Evolutionary conservation across 2,888 invertebrate species (phyloP).

Genomic region (Thysanoteuthis rhombus): DNA sequence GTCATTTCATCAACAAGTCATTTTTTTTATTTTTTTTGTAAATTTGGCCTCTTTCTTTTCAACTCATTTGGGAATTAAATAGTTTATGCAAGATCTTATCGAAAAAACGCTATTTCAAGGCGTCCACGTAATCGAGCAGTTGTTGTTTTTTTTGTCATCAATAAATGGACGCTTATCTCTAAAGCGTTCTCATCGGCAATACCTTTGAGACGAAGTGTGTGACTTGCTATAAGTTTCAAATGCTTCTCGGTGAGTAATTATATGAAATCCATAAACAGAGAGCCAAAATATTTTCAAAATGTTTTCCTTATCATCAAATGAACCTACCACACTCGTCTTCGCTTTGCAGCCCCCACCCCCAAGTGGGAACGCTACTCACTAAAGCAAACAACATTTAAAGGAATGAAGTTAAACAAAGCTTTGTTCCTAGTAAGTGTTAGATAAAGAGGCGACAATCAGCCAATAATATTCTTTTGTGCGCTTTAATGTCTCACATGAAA

Average conservation of each 20-base stretch:
- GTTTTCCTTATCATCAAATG: neutral
- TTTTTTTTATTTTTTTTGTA: too few relatives aligned
- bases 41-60: too few relatives aligned
- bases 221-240: neutral
- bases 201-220: too few relatives aligned
- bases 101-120: neutral
- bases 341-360: neutral
- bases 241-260: neutral
- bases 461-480: neutral
- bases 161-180: neutral
- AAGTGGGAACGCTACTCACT: neutral
- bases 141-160: neutral
- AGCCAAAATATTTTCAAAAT: neutral
- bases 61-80: neutral
- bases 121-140: neutral
- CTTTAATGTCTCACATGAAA: neutral
- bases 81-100: neutral
- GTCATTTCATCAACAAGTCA: too few relatives aligned
- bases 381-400: neutral
- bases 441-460: too few relatives aligned
- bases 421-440: neutral
- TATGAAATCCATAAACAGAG: neutral
- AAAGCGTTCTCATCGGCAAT: neutral
- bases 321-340: neutral
- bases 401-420: neutral